Conservation (phyloP, 2,113 vertebrate genomes). For the Otocyon megalotis region DNA sequence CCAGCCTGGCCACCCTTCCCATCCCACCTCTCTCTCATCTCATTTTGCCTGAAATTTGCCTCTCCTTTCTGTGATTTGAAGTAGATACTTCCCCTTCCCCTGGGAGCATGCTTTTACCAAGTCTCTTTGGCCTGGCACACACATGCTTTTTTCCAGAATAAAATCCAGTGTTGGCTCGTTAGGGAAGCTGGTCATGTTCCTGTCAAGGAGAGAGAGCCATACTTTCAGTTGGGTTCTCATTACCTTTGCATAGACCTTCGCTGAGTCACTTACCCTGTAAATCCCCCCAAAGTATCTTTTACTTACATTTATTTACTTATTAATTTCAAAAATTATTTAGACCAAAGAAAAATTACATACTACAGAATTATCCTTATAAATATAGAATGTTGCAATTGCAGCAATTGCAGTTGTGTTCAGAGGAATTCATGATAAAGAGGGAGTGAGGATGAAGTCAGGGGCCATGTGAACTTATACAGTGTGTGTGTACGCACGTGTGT, state of each 20-base stretch:
- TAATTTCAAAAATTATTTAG: not conserved
- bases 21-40: rapidly evolving
- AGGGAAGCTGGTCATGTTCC: not conserved
- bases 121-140: not conserved
- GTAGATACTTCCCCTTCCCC: not conserved
- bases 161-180: not conserved
- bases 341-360: not conserved
- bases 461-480: not conserved
- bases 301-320: not conserved
- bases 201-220: not conserved
- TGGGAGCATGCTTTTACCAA: not conserved
- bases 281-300: not conserved
- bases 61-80: not conserved
- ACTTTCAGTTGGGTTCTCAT: not conserved
- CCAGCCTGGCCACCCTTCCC: not conserved
- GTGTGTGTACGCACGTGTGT: rapidly evolving
- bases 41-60: too few relatives aligned
- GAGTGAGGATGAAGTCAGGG: not conserved
- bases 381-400: not conserved
- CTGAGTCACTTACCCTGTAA: rapidly evolving
- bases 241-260: not conserved
- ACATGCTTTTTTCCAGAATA: not conserved
- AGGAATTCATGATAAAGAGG: not conserved
- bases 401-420: too few relatives aligned
- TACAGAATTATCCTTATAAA: not conserved